phyloP scores from a whole-genome alignment of 30 jellyfish, hydroid and myxozoan species.

The Turritopsis rubra region DNA sequence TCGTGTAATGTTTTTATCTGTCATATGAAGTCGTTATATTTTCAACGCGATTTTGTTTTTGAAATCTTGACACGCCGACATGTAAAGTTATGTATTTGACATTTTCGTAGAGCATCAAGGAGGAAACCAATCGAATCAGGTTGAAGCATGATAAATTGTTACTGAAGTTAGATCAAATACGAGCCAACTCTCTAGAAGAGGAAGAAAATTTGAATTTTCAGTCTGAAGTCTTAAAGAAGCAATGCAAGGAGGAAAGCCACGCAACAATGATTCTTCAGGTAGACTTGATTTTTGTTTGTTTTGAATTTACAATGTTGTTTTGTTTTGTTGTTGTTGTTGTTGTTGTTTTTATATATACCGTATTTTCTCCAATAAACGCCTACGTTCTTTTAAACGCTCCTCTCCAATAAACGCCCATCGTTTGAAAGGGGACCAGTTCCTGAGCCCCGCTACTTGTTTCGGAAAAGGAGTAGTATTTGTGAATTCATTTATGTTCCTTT shows the following conservation, averaged over 20 bases:
- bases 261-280: conserved; percentile 67
- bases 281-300: neutral
- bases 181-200: conserved; percentile 37
- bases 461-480: neutral
- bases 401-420: too few relatives aligned
- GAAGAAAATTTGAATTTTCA: conserved; percentile 58
- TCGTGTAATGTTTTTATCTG: too few relatives aligned
- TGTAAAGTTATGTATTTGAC: neutral
- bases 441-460: too few relatives aligned
- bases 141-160: conserved; percentile 40
- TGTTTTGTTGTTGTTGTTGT: too few relatives aligned
- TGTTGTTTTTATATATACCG: too few relatives aligned
- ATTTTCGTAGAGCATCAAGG: conserved; percentile 48
- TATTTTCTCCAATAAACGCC: too few relatives aligned
- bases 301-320: too few relatives aligned
- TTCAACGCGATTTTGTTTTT: too few relatives aligned
- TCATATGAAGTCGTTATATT: too few relatives aligned
- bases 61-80: too few relatives aligned
- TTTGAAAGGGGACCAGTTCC: too few relatives aligned
- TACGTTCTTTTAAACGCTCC: too few relatives aligned
- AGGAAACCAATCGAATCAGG: conserved; percentile 37
- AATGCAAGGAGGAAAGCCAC: conserved; percentile 59
- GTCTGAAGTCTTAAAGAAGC: conserved; percentile 53
- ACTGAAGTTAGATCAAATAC: conserved; percentile 39
- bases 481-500: neutral